Conservation (phyloP, 2,113 vertebrate species). For the Pheucticus melanocephalus region DNA sequence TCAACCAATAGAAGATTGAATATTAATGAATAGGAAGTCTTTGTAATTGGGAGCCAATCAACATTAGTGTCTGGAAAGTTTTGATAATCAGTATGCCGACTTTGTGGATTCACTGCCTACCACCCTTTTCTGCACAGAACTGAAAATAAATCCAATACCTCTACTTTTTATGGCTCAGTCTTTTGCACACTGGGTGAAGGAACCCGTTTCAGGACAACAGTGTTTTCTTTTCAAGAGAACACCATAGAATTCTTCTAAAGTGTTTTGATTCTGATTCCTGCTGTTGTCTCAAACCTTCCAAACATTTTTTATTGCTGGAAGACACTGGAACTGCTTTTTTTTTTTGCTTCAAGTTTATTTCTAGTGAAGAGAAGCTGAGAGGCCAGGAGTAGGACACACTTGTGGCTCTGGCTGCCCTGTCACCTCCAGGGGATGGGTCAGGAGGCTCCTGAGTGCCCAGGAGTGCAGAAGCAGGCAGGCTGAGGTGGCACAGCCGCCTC, state of each 20-base stretch:
- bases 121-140: background rate
- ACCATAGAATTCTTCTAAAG: conserved; percentile 78
- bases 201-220: rapidly evolving
- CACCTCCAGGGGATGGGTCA: rapidly evolving
- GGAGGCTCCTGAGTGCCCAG: background rate
- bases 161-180: background rate
- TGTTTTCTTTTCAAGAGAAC: conserved; percentile 72
- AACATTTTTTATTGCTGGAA: conserved; percentile 81
- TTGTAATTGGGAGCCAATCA: background rate
- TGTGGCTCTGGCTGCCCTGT: background rate
- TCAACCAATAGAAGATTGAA: background rate
- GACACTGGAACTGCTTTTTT: background rate
- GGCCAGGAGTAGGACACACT: background rate
- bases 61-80: background rate
- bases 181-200: background rate
- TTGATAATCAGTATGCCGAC: background rate
- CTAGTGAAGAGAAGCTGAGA: background rate
- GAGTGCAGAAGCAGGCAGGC: conserved; percentile 72
- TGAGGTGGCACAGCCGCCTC: background rate
- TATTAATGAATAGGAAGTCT: background rate
- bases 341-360: background rate
- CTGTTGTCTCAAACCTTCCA: conserved; percentile 89
- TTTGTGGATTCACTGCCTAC: background rate
- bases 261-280: conserved; percentile 45
- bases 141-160: background rate